Evolutionary conservation across 2,113 vertebrate genomes (phyloP), one percentile per base, ranked within the genome.

Genomic region (Ceratotherium simum): DNA sequence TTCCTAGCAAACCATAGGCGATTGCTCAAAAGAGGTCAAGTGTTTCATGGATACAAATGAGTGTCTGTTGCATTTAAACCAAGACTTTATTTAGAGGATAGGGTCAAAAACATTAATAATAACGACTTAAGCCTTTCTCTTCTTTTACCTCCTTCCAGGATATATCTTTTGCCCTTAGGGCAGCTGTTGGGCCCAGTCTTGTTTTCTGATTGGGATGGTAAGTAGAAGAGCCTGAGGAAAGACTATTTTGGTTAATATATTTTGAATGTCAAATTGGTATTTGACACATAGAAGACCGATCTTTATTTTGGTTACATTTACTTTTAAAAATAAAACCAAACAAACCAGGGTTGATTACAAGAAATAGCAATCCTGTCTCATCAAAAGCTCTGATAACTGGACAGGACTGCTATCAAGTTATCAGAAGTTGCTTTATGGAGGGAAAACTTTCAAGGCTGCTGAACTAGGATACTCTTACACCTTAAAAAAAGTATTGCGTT

Each of bases 301-400:
- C 78, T 85, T 91, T 69, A 91, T 76, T 58, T 75, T 75, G 67
- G n/a, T 89, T 42, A 91, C 46, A 54, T 65, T 95, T 82, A 73
- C 58, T 64, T 89, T 95, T 65, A 27, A 72, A 82, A 46, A 69
- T 60, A 62, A 70, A 93, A 78, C 39, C 39, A 88, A 56, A 65
- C 11, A 78, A 88, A 48, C 29, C 29, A 82, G 8, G 14, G 10
- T 23, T 84, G 51, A 39, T 60, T 69, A 46, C n/a, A 75, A 88
- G 64, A 58, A 75, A 88, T 73, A 73, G 31, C 23, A 92, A 87
- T 48, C 12, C 83, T 88, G 36, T 8, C 65, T 81, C 60, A 67
- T 79, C 76, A 81, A 64, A 87, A 88, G 23, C 4, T 92, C 64
- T 64, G 76, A 46, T 56, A 91, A 39, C 62, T 70, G 33, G 20